phyloP scores from a whole-genome alignment of 2,888 invertebrate genomes.

The Dichetophora obliterata region DNA sequence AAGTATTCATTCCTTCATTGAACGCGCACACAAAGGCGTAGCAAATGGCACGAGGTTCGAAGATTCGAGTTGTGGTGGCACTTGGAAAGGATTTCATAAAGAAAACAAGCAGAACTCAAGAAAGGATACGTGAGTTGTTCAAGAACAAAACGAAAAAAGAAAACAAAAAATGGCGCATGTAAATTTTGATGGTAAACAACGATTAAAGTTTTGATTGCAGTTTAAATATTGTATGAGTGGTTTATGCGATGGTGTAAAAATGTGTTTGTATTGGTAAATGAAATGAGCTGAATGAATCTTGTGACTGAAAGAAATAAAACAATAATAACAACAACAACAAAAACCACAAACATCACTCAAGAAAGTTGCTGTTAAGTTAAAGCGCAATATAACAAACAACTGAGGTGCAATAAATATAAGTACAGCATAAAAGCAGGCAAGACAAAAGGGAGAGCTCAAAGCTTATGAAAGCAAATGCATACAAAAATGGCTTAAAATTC shows the following conservation, averaged over 20 bases:
- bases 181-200: conserved; percentile 70
- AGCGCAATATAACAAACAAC: neutral
- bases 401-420: too few species aligned
- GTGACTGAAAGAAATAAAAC: neutral
- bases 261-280: conserved; percentile 36
- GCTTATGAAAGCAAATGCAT: neutral
- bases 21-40: conserved; percentile 5
- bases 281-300: conserved; percentile 18
- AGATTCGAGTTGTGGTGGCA: conserved; percentile 18
- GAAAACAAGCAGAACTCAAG: conserved; percentile 12
- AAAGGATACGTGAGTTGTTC: neutral
- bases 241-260: conserved; percentile 47
- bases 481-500: too few species aligned
- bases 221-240: conserved; percentile 68
- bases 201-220: conserved; percentile 69
- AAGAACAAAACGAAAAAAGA: conserved; percentile 27
- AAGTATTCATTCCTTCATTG: conserved; percentile 17
- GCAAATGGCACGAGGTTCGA: neutral
- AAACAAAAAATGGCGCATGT: conserved; percentile 50
- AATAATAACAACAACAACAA: neutral
- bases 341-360: neutral
- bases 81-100: conserved; percentile 14
- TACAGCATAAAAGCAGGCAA: too few species aligned
- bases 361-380: neutral
- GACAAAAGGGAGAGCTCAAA: neutral